phyloP scores from a whole-genome alignment of 2,113 vertebrate genomes.

The Gymnogyps californianus region DNA sequence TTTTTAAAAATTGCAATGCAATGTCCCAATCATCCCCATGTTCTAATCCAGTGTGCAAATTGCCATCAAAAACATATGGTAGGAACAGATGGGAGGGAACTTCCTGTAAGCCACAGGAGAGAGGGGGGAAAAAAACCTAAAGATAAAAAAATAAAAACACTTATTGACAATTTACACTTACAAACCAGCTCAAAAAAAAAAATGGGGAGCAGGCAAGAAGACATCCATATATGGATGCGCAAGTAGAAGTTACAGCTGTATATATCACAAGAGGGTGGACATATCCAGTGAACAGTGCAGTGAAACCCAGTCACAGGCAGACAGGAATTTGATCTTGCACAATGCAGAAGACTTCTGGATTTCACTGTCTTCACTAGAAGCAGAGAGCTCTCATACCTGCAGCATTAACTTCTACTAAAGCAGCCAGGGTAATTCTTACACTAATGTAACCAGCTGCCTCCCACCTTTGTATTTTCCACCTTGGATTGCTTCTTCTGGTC shows the following conservation, averaged over 20 bases:
- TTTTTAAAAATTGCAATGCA: neutral
- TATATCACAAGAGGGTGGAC: fast-evolving
- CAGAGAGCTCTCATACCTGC: neutral
- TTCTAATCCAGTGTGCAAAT: neutral
- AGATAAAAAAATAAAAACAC: neutral
- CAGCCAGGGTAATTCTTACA: fast-evolving
- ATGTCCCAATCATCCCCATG: neutral
- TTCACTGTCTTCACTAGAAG: neutral
- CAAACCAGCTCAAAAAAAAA: neutral
- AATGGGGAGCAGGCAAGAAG: neutral
- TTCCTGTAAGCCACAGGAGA: neutral
- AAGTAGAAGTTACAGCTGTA: neutral
- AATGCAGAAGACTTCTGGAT: neutral
- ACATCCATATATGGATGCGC: neutral
- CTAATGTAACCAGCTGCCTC: neutral
- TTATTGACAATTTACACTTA: neutral
- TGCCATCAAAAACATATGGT: neutral
- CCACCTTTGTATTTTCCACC: neutral
- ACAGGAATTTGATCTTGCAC: neutral
- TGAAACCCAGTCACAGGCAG: neutral
- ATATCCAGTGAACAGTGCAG: no score
- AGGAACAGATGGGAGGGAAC: conserved; percentile 18
- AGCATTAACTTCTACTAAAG: neutral
- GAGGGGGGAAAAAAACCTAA: no score
- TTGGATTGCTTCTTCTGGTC: neutral